Base-by-base conservation (phyloP, 1,140 invertebrate species). In the Sycophila sp. region DNA sequence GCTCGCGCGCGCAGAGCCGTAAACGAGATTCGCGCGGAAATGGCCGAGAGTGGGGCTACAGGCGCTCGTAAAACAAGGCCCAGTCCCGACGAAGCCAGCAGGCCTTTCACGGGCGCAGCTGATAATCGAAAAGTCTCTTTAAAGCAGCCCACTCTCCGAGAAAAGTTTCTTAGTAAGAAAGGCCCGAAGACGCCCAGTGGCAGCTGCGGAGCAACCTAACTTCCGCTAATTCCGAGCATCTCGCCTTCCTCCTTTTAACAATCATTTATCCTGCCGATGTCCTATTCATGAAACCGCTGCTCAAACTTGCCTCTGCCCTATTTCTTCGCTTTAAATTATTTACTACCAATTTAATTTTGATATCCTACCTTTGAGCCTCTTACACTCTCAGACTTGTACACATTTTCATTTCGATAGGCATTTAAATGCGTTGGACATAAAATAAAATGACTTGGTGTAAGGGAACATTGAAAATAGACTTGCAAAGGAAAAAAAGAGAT, bases 61-160 rank as follows among this genome's bases (percentile, higher is more conserved):
- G 26, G 22, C 24, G 34, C 56, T 68, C 56, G 53, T 68, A 68
- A 68, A 68, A 68, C 56, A 58, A 34, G 38, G 19, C 30, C 34
- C n/a, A n/a, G 19, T 64, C 51, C 49, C n/a, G n/a, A 4, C 47
- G 17, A 22, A 22, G 3, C 24, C n/a, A 19, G n/a, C 11, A 55
- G 22, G 10, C n/a, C n/a, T n/a, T n/a, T n/a, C n/a, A n/a, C n/a
- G n/a, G n/a, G n/a, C n/a, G n/a, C n/a, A 58, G 42, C 30, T 42
- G 65, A 68, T 68, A 68, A 68, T 68, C 55, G 65, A 59, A 68
- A 68, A 59, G 65, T 68, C 65, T 34, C 40, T 56, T 55, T 66
- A 45, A 45, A 66, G 38, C 45, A 62, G 28, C n/a, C n/a, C n/a
- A 47, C 38, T 67, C 75, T 63, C 13, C 26, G 24, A n/a, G n/a